Conservation (phyloP, 2,888 invertebrate species). For the Dilophus febrilis region DNA sequence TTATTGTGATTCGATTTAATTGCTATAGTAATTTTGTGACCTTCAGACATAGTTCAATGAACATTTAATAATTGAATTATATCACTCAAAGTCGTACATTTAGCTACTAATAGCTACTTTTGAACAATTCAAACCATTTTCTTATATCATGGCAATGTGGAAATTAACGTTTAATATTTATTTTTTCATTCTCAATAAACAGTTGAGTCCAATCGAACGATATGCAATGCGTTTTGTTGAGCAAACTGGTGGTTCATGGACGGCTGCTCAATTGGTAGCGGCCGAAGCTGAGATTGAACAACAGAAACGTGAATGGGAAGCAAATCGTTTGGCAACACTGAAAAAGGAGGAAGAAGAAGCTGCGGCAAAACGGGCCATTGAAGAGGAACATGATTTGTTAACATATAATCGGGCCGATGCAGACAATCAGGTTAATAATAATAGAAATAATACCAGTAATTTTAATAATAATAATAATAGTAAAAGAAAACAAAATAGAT, state of each 20-base stretch:
- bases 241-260: conserved; percentile 55
- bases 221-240: conserved; percentile 92
- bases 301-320: conserved; percentile 76
- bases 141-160: too few species aligned
- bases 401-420: conserved; percentile 65
- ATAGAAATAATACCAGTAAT: conserved; percentile 5
- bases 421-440: conserved; percentile 66
- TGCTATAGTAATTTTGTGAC: not conserved
- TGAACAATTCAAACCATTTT: too few species aligned
- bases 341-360: conserved; percentile 46
- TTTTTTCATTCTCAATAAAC: conserved; percentile 19
- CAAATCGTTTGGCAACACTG: conserved; percentile 57
- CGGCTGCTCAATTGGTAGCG: conserved; percentile 69
- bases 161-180: conserved; percentile 1
- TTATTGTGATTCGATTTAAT: not conserved
- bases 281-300: conserved; percentile 79
- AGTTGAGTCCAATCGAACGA: conserved; percentile 86
- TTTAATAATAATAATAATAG: conserved; percentile 6
- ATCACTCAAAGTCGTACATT: conserved; percentile 29
- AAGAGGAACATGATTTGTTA: conserved; percentile 43
- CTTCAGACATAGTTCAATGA: conserved; percentile 28
- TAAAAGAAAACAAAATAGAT: conserved; percentile 3
- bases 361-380: conserved; percentile 38
- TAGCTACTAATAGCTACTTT: too few species aligned
- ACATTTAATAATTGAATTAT: conserved; percentile 20